These are phyloP conservation scores for Centrocercus urophasianus DNA, from an alignment of 2,113 vertebrate genomes.

Conservation along the genomic window DNA sequence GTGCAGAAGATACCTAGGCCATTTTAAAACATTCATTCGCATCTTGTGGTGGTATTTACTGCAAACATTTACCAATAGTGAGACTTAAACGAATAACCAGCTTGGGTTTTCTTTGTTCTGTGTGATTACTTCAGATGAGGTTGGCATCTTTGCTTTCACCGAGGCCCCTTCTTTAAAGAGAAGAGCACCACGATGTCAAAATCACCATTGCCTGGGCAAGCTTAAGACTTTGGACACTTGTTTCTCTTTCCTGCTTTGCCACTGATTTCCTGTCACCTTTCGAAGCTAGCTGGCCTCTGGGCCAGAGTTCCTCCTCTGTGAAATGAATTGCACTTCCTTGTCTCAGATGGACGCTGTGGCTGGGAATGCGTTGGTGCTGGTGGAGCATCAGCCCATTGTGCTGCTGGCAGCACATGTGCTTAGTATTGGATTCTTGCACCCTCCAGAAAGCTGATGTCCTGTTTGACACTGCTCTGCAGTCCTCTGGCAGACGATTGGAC, in stretches of 20 bases:
- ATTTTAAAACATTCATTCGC: neutral
- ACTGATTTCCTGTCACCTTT: conserved; percentile 51
- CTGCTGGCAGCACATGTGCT: neutral
- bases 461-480: accelerated
- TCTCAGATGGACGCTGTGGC: conserved; percentile 1
- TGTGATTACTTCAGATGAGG: neutral
- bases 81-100: neutral
- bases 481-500: neutral
- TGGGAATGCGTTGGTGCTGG: neutral
- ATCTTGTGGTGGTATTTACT: neutral
- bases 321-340: neutral
- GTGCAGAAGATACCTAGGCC: neutral
- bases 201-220: neutral
- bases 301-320: conserved; percentile 47
- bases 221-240: conserved; percentile 39
- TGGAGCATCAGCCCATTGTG: neutral
- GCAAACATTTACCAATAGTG: accelerated
- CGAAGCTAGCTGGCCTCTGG: neutral
- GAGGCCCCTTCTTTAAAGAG: neutral
- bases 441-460: neutral
- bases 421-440: neutral
- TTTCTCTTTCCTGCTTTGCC: neutral
- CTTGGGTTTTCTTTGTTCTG: neutral
- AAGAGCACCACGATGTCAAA: neutral
- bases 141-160: neutral